Conservation (phyloP, 2,888 invertebrate species). For the Augiades crinisus region DNA sequence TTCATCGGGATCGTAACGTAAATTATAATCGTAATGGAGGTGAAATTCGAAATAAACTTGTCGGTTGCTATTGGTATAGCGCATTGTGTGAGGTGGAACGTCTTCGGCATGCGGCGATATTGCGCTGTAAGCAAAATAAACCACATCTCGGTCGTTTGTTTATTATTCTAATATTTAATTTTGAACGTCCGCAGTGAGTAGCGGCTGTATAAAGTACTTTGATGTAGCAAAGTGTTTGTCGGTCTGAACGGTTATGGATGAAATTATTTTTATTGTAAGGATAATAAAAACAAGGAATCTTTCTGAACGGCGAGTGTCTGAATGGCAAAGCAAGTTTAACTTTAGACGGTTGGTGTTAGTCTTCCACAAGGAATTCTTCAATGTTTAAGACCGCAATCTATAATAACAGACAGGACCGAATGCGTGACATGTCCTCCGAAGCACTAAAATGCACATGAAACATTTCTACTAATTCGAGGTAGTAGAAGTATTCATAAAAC, state of each 20-base stretch:
- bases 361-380: no score
- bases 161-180: slow-evolving; percentile 71
- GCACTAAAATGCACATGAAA: no score
- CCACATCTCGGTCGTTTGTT: slow-evolving; percentile 50
- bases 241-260: slow-evolving; percentile 34
- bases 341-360: no score
- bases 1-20: slow-evolving; percentile 37
- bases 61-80: slow-evolving; percentile 32
- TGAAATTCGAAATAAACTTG: slow-evolving; percentile 34
- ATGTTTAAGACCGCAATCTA: no score
- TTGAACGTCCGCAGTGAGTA: slow-evolving; percentile 60
- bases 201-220: slow-evolving; percentile 36
- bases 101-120: slow-evolving; percentile 60
- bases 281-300: no score
- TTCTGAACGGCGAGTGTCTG: no score
- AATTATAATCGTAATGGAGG: slow-evolving; percentile 39
- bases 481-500: no score
- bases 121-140: slow-evolving; percentile 55
- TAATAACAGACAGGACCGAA: no score
- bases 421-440: no score
- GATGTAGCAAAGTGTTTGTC: slow-evolving; percentile 33
- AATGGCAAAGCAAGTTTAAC: no score
- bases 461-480: no score
- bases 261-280: no score
- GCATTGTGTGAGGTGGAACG: slow-evolving; percentile 42